Evolutionary conservation across 1,140 invertebrate species (phyloP), one percentile per base, ranked within the genome.

Genomic region (Teleogryllus occipitalis): DNA sequence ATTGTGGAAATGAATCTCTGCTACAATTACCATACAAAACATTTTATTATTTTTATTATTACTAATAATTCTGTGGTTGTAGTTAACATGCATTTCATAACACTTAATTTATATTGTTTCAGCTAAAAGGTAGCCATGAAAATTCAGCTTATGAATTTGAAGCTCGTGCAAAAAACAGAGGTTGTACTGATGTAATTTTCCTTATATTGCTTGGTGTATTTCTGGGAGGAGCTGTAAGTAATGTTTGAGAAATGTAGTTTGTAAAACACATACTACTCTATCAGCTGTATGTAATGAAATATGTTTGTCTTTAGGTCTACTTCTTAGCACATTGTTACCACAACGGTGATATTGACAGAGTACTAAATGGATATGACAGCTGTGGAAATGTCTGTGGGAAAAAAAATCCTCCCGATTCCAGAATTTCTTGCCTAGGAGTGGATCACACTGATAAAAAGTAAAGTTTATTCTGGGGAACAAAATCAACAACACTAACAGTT

Each of bases 351-450:
- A 86, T 90, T 65, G 86, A 88, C 81, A 85, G 92, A 27, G 84
- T 93, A 15, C 83, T 92, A 54, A 89, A 92, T 84, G 92, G 92
- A 12, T 91, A 90, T 81, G 91, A 93, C 82, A 89, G 90, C 82
- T 92, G 90, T 83, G 92, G 89, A 7, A 91, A 93, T 82, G 85
- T 92, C 76, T 94, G 92, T 83, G 91, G 92, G 8, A 86, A 85
- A 75, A 81, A 86, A 46, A 88, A 88, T 80, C 82, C 83, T n/a
- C 82, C 85, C 2, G 54, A 18, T 65, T 65, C 54, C 54, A 14
- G 2, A 3, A 65, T 65, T 18, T 1, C 54, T 3, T 65, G 54
- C 18, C 18, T 14, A 14, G 54, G 54, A 65, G 1, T 14, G 54
- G 54, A 65, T 18, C 7, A 65, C 10, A 65, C 54, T 10, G 10